Percentiles rank a stretch among this genome's conserved stretches.
Conservation (phyloP, 2,797 vertebrate genomes). For the Artibeus jamaicensis region DNA sequence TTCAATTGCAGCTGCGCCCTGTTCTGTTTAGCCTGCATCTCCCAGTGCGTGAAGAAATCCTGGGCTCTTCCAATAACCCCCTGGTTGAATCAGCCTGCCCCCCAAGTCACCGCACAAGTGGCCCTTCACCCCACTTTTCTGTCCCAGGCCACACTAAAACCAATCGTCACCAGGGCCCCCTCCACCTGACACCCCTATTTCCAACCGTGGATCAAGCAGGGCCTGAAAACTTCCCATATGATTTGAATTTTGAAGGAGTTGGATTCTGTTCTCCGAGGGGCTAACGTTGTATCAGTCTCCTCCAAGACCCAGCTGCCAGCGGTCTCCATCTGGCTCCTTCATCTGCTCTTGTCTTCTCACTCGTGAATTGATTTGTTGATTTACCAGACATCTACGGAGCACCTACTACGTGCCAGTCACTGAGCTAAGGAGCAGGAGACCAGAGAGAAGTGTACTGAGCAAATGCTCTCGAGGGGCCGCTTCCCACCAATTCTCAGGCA, state of each 20-base stretch:
- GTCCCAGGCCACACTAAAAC: neutral
- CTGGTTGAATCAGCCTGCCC: neutral
- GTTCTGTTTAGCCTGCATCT: neutral
- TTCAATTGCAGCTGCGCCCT: neutral
- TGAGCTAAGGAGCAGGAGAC: neutral
- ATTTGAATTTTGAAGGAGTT: neutral
- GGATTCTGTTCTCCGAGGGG: neutral
- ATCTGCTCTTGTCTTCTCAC: neutral
- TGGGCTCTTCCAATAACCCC: neutral
- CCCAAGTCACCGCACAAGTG: neutral
- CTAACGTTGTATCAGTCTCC: accelerated
- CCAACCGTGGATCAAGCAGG: neutral
- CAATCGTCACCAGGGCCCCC: accelerated
- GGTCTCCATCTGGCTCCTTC: neutral
- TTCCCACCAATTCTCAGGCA: accelerated
- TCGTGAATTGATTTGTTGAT: neutral
- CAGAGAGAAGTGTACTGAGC: neutral
- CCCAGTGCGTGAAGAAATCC: neutral
- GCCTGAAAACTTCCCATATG: neutral
- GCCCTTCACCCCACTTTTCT: neutral
- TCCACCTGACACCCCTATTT: neutral
- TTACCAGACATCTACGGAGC: neutral
- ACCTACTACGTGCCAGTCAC: neutral
- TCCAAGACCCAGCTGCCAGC: neutral
- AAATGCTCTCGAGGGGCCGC: neutral